A percentile compares a stretch with the other conserved stretches of the same genome.
Evolutionary conservation across 2,113 vertebrate genomes (phyloP).

Genomic region (Scomber japonicus): DNA sequence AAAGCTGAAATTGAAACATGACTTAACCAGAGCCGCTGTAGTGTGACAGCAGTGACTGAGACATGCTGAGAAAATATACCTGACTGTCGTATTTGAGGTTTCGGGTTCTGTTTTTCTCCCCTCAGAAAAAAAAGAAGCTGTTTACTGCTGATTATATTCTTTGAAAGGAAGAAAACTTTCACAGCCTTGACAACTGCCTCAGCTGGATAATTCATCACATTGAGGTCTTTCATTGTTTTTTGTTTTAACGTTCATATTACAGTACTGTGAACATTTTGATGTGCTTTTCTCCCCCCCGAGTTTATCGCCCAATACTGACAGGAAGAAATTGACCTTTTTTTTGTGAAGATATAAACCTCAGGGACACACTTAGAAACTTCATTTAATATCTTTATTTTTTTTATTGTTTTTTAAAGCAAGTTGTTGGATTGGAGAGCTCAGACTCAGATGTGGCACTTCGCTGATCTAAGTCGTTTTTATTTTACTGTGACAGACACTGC

Average conservation of each 20-base stretch:
- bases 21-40: neutral
- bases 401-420: neutral
- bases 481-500: neutral
- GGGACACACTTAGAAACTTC: neutral
- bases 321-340: neutral
- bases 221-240: neutral
- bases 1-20: neutral
- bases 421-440: neutral
- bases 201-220: neutral
- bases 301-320: neutral
- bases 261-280: neutral
- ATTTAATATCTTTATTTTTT: neutral
- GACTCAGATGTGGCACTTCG: neutral
- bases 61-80: constrained; percentile 24
- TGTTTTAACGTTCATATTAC: neutral
- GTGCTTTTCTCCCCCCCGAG: no score
- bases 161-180: neutral
- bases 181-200: neutral
- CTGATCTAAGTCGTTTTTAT: neutral
- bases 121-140: neutral
- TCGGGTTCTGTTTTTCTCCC: neutral
- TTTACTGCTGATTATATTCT: constrained; percentile 11
- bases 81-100: neutral
- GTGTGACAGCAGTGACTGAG: neutral
- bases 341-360: neutral